Conservation (phyloP, 2,888 invertebrate species). For the Rhingia campestris region DNA sequence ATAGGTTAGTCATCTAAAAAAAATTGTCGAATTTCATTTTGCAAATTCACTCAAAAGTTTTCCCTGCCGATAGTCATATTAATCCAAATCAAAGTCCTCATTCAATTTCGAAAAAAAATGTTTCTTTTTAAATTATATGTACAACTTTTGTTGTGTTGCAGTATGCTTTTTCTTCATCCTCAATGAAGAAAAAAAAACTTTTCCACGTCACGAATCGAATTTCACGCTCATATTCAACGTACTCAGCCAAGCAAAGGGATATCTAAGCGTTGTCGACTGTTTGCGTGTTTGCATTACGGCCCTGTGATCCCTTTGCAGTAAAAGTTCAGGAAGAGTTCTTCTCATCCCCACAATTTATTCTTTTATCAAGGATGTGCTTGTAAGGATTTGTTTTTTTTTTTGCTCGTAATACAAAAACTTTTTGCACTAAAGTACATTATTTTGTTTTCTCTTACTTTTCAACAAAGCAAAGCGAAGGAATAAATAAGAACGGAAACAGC, state of each 20-base stretch:
- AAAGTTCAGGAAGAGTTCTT: constrained; percentile 1
- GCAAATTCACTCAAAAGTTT: too few relatives aligned
- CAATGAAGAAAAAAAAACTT: constrained; percentile 9
- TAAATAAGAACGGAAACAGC: constrained; percentile 11
- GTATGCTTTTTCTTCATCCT: neutral
- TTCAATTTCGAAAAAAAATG: neutral
- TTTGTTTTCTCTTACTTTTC: constrained; percentile 7
- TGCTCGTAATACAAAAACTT: constrained; percentile 2
- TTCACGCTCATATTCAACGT: constrained; percentile 40
- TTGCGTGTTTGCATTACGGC: constrained; percentile 10
- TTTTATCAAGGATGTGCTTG: neutral
- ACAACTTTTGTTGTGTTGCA: neutral
- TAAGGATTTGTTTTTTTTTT: neutral
- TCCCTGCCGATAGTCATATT: too few relatives aligned
- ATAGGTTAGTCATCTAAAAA: too few relatives aligned
- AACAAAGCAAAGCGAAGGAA: neutral
- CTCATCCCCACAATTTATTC: constrained; percentile 1
- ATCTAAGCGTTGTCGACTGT: constrained; percentile 15
- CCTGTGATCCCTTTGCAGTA: constrained; percentile 25
- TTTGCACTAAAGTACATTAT: constrained; percentile 18
- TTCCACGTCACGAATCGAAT: constrained; percentile 35
- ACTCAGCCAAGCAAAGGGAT: constrained; percentile 4
- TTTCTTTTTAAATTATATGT: constrained; percentile 11
- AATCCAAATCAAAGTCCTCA: too few relatives aligned
- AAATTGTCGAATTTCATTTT: too few relatives aligned